phyloP scores from a whole-genome alignment of 2,888 invertebrate species.

The Latrodectus elegans region DNA sequence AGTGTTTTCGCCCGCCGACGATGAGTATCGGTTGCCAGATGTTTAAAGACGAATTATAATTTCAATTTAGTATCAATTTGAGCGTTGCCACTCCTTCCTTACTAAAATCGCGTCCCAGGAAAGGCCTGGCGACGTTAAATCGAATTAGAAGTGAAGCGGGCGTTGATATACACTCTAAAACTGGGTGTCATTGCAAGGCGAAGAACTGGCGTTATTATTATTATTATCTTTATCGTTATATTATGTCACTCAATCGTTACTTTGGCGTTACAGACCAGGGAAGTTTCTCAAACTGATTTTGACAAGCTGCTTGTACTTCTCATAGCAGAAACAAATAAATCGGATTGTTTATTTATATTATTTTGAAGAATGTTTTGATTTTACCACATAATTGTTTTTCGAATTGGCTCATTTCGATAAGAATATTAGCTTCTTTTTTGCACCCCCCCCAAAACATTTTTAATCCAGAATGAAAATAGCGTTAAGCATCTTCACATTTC shows the following conservation, averaged over 20 bases:
- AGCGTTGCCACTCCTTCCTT: slow-evolving; percentile 47
- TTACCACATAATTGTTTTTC: no score
- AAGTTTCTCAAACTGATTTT: slow-evolving; percentile 28
- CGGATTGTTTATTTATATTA: no score
- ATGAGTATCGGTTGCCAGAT: slow-evolving; percentile 55
- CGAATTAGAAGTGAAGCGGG: slow-evolving; percentile 41
- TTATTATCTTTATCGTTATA: slow-evolving; percentile 24
- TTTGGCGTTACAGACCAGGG: slow-evolving; percentile 31
- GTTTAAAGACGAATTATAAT: slow-evolving; percentile 66
- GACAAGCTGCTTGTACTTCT: no score
- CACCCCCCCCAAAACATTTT: no score
- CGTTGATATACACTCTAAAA: slow-evolving; percentile 20
- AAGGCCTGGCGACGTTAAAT: slow-evolving; percentile 41
- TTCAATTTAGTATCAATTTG: slow-evolving; percentile 64
- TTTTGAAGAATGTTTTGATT: no score
- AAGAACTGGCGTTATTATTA: slow-evolving; percentile 49
- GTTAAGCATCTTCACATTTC: no score
- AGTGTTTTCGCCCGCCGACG: neutral
- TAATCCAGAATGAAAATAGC: no score
- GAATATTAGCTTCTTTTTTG: no score
- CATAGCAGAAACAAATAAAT: no score
- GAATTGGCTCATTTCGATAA: no score
- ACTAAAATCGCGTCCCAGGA: slow-evolving; percentile 53
- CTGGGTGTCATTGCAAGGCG: slow-evolving; percentile 41
- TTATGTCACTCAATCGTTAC: slow-evolving; percentile 10